Percentiles rank a stretch among this genome's conserved stretches.
These are phyloP conservation scores for Fistularia commersonii DNA, from an alignment of 2,797 vertebrate species.

Conservation along the genomic window DNA sequence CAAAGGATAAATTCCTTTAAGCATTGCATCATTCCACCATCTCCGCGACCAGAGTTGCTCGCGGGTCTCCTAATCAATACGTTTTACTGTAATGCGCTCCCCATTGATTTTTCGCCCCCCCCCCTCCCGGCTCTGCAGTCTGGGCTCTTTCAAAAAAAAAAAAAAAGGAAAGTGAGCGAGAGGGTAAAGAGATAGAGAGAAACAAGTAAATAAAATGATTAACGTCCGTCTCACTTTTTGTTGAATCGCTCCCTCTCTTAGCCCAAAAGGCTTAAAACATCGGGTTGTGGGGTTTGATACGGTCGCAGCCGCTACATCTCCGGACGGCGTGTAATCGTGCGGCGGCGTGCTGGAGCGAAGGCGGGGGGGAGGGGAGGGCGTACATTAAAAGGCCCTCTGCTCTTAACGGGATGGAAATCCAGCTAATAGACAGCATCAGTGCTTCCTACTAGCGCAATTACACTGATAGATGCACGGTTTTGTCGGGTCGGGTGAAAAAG, in stretches of 20 bases:
- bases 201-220: conserved; percentile 77
- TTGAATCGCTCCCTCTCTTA: conserved; percentile 46
- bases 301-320: conserved; percentile 60
- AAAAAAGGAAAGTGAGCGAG: conserved; percentile 30
- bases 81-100: conserved; percentile 96
- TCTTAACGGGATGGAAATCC: conserved; percentile 78
- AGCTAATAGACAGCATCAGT: conserved; percentile 80
- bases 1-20: conserved; percentile 98
- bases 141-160: conserved; percentile 57
- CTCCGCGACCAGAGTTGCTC: conserved; percentile 87
- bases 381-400: conserved; percentile 77
- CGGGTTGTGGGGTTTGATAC: conserved; percentile 49
- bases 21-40: conserved; percentile 95
- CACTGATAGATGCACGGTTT: conserved; percentile 80
- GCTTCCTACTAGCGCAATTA: conserved; percentile 78
- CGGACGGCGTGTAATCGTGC: conserved; percentile 57
- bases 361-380: conserved; percentile 36
- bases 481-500: conserved; percentile 73
- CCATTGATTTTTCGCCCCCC: conserved; percentile 77
- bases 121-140: conserved; percentile 20
- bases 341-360: conserved; percentile 63
- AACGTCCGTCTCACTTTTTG: conserved; percentile 71
- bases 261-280: conserved; percentile 55
- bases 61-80: conserved; percentile 92
- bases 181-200: conserved; percentile 15